phyloP scores from a whole-genome alignment of 2,888 invertebrate species.

The Lasioglossum villosulum region DNA sequence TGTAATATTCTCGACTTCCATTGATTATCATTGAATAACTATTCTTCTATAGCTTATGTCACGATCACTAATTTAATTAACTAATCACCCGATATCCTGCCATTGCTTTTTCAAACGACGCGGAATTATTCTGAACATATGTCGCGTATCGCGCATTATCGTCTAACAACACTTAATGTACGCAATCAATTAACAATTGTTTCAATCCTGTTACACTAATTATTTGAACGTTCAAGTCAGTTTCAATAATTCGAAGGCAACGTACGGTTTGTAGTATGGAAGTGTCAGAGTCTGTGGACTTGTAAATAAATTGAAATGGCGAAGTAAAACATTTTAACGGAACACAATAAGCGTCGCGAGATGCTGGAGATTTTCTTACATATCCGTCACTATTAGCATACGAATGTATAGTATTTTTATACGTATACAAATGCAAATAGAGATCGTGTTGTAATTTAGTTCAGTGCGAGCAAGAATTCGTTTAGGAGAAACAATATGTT shows the following conservation, averaged over 20 bases:
- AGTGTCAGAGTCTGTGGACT: not conserved
- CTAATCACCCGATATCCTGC: not conserved
- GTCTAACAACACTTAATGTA: not conserved
- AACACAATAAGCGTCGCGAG: not conserved
- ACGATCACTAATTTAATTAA: not conserved
- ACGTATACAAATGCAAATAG: not conserved
- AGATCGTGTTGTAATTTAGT: not conserved
- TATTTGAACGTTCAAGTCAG: not conserved
- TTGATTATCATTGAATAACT: not conserved
- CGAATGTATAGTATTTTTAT: not conserved
- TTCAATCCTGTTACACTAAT: not conserved
- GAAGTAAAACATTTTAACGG: not conserved
- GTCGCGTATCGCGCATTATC: not conserved
- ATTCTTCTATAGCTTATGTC: not conserved
- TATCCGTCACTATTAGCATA: not conserved
- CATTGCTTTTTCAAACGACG: not conserved
- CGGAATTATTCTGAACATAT: not conserved
- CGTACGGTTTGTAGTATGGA: too few relatives aligned
- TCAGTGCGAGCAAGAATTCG: not conserved
- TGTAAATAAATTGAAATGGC: not conserved
- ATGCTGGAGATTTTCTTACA: not conserved
- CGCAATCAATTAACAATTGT: not conserved
- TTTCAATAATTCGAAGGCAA: not conserved
- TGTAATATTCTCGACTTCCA: not conserved
- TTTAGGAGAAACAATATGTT: not conserved